Conservation (phyloP, 92 coral and sea anemone genomes). For the Palythoa heliodiscus region DNA sequence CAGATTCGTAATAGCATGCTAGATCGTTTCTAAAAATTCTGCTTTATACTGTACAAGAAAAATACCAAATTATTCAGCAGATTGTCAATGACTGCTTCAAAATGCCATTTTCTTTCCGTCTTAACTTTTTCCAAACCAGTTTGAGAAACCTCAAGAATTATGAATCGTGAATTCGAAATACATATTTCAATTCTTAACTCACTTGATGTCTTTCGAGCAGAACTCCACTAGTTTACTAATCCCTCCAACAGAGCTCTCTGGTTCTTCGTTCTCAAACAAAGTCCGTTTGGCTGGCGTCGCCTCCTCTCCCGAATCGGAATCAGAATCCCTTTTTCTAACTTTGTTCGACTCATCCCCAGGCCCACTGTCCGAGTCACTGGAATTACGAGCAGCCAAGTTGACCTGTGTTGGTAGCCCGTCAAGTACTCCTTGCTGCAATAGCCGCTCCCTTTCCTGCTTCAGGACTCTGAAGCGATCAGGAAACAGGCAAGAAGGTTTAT, state of each 20-base stretch:
- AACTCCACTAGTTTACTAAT: constrained; percentile 98
- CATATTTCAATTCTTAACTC: constrained; percentile 41
- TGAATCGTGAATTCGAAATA: too few relatives aligned
- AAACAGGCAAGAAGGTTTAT: too few relatives aligned
- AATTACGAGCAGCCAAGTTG: constrained; percentile 62
- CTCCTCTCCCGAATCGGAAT: constrained; percentile 73
- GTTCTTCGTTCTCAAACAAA: constrained; percentile 69
- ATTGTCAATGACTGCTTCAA: too few relatives aligned
- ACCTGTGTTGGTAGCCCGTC: constrained; percentile 91
- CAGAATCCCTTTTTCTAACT: constrained; percentile 61
- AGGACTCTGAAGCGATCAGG: constrained; percentile 48
- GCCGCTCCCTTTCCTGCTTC: constrained; percentile 82
- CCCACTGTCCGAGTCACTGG: constrained; percentile 61
- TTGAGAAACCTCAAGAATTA: too few relatives aligned
- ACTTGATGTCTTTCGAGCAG: constrained; percentile 99
- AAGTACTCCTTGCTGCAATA: constrained; percentile 73
- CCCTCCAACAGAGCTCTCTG: constrained; percentile 79
- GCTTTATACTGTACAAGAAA: too few relatives aligned
- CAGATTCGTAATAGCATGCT: too few relatives aligned
- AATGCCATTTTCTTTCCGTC: too few relatives aligned
- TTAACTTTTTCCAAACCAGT: too few relatives aligned
- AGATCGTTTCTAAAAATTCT: too few relatives aligned
- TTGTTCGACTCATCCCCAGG: constrained; percentile 58
- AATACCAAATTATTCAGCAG: too few relatives aligned
- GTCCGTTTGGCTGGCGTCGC: constrained; percentile 71